These are phyloP conservation scores for Zoanthus sansibaricus DNA, from an alignment of 92 coral and sea anemone genomes.

Conservation along the genomic window DNA sequence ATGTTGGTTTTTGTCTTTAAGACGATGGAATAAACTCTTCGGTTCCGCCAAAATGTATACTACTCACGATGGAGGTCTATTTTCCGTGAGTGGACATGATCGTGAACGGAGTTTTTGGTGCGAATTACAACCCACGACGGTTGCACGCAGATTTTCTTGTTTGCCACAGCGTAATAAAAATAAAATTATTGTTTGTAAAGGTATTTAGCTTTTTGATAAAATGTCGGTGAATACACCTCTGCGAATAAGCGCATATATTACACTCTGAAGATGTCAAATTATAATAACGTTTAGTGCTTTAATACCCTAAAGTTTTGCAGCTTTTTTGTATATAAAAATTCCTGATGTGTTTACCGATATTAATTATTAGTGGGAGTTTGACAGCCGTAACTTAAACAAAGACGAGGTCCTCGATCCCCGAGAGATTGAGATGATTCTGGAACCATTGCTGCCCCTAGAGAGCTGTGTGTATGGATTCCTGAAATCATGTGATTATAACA, in stretches of 20 bases:
- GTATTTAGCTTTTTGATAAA: not conserved
- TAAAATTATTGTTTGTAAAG: not conserved
- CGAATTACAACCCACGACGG: no score
- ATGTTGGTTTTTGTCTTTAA: constrained; percentile 11
- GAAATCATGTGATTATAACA: constrained; percentile 78
- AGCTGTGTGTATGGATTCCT: constrained; percentile 80
- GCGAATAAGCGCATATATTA: no score
- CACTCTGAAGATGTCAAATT: no score
- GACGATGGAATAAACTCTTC: not conserved
- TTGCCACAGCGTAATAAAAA: constrained; percentile 8
- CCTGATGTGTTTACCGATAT: not conserved
- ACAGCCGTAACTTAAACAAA: constrained; percentile 64
- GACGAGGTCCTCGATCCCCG: constrained; percentile 64
- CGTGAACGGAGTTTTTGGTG: no score
- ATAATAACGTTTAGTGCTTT: no score
- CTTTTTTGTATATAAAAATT: no score
- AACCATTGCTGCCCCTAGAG: constrained; percentile 63
- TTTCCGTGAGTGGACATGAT: no score
- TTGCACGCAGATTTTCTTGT: not conserved
- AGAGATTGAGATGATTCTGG: constrained; percentile 70
- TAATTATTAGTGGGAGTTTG: constrained; percentile 78
- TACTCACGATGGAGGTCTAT: no score
- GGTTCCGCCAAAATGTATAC: not conserved
- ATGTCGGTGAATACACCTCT: no score
- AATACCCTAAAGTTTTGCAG: no score